Evolutionary conservation across 2,113 vertebrate species (phyloP).

Genomic region (Anhinga anhinga): DNA sequence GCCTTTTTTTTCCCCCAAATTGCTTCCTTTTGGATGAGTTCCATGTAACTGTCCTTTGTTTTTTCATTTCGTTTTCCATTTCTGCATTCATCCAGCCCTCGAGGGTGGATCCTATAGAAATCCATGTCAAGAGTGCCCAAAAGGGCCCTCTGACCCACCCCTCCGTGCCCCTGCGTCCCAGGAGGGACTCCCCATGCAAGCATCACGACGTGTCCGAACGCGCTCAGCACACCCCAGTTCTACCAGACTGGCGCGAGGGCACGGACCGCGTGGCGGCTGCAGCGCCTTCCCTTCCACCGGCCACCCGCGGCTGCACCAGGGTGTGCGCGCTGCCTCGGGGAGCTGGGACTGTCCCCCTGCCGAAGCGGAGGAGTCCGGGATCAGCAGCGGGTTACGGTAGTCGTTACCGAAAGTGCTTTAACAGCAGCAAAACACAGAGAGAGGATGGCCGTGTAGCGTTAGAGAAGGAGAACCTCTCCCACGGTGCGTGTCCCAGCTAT

Average conservation of each 20-base stretch:
- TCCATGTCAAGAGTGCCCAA: background rate
- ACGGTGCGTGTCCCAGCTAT: rapidly evolving
- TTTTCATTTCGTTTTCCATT: background rate
- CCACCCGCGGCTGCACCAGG: background rate
- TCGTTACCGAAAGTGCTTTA: background rate
- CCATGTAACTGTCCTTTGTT: background rate
- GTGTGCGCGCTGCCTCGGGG: rapidly evolving
- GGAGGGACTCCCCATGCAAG: background rate
- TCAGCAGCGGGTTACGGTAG: background rate
- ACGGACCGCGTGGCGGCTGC: rapidly evolving
- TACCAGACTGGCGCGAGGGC: background rate
- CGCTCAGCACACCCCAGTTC: background rate
- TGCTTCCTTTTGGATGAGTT: background rate
- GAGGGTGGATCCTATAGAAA: background rate
- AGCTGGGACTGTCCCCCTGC: background rate
- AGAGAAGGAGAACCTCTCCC: background rate
- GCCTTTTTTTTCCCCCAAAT: background rate
- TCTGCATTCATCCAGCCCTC: background rate
- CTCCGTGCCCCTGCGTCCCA: background rate
- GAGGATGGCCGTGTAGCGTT: rapidly evolving
- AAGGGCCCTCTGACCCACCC: background rate
- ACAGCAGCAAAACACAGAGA: background rate
- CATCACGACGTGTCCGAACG: rapidly evolving
- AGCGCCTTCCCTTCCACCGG: rapidly evolving
- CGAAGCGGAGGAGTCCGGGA: background rate